A percentile compares a stretch with the other conserved stretches of the same genome.
Evolutionary conservation across 2,888 invertebrate genomes (phyloP).

Genomic region (Hirudinaria manillensis): DNA sequence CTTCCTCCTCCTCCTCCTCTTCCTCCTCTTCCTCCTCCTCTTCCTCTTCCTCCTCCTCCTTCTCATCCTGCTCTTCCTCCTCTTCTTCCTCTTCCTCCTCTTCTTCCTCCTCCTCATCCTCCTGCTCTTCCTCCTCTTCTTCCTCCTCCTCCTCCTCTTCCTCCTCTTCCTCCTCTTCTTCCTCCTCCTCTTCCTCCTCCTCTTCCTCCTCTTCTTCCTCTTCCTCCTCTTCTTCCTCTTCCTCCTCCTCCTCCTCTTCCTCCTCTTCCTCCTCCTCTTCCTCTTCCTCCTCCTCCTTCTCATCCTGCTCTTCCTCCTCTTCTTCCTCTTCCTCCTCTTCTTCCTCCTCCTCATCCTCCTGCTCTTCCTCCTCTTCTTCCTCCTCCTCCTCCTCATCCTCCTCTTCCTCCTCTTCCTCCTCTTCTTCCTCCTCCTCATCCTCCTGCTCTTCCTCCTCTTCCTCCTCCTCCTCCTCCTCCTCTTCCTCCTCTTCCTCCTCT

Average conservation of each 20-base stretch:
- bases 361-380: conserved; percentile 66
- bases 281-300: background rate
- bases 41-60: background rate
- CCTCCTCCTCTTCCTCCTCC: background rate
- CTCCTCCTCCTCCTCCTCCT: conserved; percentile 43
- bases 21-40: background rate
- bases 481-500: background rate
- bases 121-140: background rate
- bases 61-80: background rate
- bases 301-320: too few relatives aligned
- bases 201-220: background rate
- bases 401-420: too few relatives aligned
- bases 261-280: background rate
- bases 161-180: background rate
- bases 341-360: too few relatives aligned
- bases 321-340: conserved; percentile 78
- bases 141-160: background rate
- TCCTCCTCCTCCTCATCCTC: too few relatives aligned
- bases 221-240: background rate
- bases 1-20: background rate
- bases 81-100: background rate
- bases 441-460: conserved; percentile 61
- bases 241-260: background rate
- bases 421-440: too few relatives aligned
- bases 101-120: too few relatives aligned